These are phyloP conservation scores for Drosophila ananassae DNA, from an alignment of 1,140 invertebrate genomes.

Conservation along the genomic window DNA sequence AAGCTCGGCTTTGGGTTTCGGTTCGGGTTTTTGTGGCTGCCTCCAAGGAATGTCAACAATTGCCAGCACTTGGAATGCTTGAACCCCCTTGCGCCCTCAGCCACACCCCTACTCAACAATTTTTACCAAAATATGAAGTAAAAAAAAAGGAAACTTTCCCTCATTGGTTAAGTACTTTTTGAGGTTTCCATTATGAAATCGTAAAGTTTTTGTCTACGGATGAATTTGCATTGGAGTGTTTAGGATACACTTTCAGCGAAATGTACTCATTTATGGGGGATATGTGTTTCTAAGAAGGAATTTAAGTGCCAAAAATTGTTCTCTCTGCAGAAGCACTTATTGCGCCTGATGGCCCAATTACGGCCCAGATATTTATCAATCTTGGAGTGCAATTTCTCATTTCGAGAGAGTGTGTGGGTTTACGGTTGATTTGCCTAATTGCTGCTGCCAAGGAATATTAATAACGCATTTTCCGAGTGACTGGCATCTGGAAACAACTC, in stretches of 20 bases:
- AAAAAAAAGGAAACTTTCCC: slow-evolving; percentile 12
- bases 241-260: neutral
- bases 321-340: neutral
- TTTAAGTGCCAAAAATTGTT: neutral
- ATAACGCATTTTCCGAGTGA: slow-evolving; percentile 20
- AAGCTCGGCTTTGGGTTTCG: slow-evolving; percentile 11
- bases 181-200: slow-evolving; percentile 30
- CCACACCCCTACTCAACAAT: slow-evolving; percentile 13
- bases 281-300: too few species aligned
- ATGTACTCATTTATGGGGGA: too few species aligned
- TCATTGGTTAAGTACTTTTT: slow-evolving; percentile 36
- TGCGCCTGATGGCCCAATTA: neutral
- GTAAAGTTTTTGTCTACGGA: neutral
- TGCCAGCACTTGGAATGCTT: slow-evolving; percentile 59
- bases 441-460: slow-evolving; percentile 28
- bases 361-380: slow-evolving; percentile 23
- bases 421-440: slow-evolving; percentile 36
- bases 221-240: slow-evolving; percentile 1
- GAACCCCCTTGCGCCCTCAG: slow-evolving; percentile 4
- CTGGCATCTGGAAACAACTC: neutral
- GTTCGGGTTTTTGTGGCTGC: slow-evolving; percentile 47
- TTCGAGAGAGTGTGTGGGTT: slow-evolving; percentile 1
- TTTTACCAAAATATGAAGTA: slow-evolving; percentile 2
- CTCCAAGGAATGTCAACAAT: slow-evolving; percentile 74
- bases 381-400: slow-evolving; percentile 35